phyloP scores from a whole-genome alignment of 2,888 invertebrate species.

The Polia nebulosa region DNA sequence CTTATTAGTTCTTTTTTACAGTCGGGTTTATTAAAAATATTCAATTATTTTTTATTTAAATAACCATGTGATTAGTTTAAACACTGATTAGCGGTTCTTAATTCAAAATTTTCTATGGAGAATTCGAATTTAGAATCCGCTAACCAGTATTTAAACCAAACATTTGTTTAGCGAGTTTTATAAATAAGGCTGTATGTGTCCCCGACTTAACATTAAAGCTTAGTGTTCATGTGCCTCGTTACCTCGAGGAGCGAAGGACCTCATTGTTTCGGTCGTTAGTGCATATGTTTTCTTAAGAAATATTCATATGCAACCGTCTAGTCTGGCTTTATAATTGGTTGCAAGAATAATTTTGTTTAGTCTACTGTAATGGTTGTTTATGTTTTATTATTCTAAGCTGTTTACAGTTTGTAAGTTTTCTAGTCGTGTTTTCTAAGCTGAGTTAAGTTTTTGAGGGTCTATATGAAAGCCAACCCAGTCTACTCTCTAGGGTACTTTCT shows the following conservation, averaged over 20 bases:
- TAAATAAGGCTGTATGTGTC: too few species aligned
- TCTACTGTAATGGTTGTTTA: background rate
- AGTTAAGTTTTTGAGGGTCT: background rate
- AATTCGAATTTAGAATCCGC: too few species aligned
- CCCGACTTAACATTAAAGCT: slow-evolving; percentile 30
- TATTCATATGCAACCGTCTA: slow-evolving; percentile 41
- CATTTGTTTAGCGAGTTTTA: too few species aligned
- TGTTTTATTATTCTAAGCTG: slow-evolving; percentile 13
- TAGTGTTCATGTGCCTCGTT: slow-evolving; percentile 45
- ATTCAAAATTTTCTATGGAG: too few species aligned
- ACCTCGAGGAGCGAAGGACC: slow-evolving; percentile 39
- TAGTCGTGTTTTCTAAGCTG: background rate
- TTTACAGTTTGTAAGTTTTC: background rate
- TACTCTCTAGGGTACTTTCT: background rate
- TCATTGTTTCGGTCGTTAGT: slow-evolving; percentile 50
- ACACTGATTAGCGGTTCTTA: too few species aligned
- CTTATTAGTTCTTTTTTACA: too few species aligned
- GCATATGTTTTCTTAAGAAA: slow-evolving; percentile 37
- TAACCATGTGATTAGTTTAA: too few species aligned
- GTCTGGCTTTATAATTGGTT: slow-evolving; percentile 36
- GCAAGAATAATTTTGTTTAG: slow-evolving; percentile 13
- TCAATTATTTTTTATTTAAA: too few species aligned
- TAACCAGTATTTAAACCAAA: too few species aligned
- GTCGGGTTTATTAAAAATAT: too few species aligned
- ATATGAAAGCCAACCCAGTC: background rate